A percentile compares a stretch with the other conserved stretches of the same genome.
Conservation (phyloP, 2,113 vertebrate genomes). For the Notiomystis cincta region DNA sequence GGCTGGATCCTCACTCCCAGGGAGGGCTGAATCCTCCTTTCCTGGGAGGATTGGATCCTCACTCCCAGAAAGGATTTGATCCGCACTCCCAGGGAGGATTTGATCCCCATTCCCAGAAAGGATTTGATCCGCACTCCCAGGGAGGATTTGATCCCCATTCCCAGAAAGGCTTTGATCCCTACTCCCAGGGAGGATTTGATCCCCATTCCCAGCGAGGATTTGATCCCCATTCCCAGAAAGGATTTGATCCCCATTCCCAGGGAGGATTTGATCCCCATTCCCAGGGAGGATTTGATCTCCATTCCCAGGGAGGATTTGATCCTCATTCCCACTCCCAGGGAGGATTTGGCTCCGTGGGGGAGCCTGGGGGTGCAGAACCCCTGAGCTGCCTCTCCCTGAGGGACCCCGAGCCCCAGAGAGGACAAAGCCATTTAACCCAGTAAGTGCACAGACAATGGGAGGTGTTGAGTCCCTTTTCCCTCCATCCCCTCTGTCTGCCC, state of each 20-base stretch:
- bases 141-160: rapidly evolving
- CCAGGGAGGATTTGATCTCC: neutral
- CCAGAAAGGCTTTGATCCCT: neutral
- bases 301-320: rapidly evolving
- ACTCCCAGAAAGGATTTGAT: rapidly evolving
- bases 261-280: rapidly evolving
- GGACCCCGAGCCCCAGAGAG: neutral
- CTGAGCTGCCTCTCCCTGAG: neutral
- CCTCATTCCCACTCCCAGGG: neutral
- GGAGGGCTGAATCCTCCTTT: rapidly evolving
- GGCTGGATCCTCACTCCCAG: neutral
- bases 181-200: neutral
- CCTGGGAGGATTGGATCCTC: no score
- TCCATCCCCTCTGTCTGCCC: neutral
- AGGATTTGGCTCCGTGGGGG: neutral
- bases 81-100: neutral
- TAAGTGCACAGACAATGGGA: neutral
- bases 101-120: neutral
- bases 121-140: neutral
- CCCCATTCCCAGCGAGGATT: neutral
- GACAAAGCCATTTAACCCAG: neutral
- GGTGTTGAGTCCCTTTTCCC: neutral
- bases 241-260: neutral
- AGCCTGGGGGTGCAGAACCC: neutral
- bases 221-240: neutral